Evolutionary conservation across 2,888 invertebrate species (phyloP).

Genomic region (Lithophane leautieri): DNA sequence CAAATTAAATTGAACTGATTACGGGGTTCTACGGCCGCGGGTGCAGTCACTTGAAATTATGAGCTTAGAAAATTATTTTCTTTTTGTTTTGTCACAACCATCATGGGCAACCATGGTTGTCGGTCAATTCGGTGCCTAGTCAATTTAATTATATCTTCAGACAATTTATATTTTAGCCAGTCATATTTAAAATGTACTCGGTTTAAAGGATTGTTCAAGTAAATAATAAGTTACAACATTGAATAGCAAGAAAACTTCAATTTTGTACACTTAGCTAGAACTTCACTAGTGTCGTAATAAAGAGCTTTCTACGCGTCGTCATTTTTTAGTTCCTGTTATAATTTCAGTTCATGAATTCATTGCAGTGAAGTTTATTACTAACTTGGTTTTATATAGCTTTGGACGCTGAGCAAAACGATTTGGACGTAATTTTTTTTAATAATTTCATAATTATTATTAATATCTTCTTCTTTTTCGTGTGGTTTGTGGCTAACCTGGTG

Average conservation of each 20-base stretch:
- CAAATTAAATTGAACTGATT: not conserved
- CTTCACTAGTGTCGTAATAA: constrained; percentile 33
- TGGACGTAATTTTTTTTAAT: not conserved
- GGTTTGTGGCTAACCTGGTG: too few relatives aligned
- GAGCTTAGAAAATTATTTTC: not conserved
- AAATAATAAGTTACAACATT: constrained; percentile 7
- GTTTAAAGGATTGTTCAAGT: not conserved
- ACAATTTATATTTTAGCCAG: not conserved
- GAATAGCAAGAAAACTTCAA: constrained; percentile 8
- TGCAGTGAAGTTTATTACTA: constrained; percentile 25
- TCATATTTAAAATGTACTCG: not conserved
- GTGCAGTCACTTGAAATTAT: not conserved
- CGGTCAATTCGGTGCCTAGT: too few relatives aligned
- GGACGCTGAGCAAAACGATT: not conserved
- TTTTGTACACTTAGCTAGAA: constrained; percentile 17
- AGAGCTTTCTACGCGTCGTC: constrained; percentile 18
- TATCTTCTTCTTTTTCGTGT: too few relatives aligned
- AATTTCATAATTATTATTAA: too few relatives aligned
- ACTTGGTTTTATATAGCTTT: constrained; percentile 6
- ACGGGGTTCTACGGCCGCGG: not conserved
- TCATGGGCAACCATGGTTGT: too few relatives aligned
- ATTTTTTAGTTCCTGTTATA: constrained; percentile 43
- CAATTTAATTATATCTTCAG: not conserved
- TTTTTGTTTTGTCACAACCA: not conserved
- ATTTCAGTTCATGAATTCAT: constrained; percentile 53